phyloP scores from a whole-genome alignment of 2,888 invertebrate species.

The Caenorhabditis uteleia region DNA sequence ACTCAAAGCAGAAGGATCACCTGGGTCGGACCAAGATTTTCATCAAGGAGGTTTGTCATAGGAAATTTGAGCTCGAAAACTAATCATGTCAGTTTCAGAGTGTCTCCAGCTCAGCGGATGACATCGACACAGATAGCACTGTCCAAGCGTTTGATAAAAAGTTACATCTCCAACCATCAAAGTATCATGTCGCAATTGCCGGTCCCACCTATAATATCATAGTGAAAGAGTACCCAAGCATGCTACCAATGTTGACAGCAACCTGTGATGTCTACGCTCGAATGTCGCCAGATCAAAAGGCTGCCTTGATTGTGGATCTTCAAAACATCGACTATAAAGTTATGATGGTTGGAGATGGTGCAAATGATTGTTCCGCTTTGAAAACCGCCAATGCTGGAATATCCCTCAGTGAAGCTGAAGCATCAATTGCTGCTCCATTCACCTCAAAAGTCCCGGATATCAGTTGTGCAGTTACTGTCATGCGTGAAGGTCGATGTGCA shows the following conservation, averaged over 20 bases:
- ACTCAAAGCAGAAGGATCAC: slow-evolving; percentile 24
- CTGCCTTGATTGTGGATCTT: slow-evolving; percentile 79
- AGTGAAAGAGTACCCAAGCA: slow-evolving; percentile 64
- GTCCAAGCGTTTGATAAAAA: slow-evolving; percentile 23
- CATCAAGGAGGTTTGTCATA: slow-evolving; percentile 36
- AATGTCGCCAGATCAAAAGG: slow-evolving; percentile 76
- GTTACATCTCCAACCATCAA: slow-evolving; percentile 3
- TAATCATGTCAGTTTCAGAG: too few relatives aligned
- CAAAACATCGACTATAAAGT: slow-evolving; percentile 73
- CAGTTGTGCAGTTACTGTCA: slow-evolving; percentile 66
- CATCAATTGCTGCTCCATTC: slow-evolving; percentile 76
- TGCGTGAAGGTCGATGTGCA: slow-evolving; percentile 80
- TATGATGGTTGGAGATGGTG: slow-evolving; percentile 73
- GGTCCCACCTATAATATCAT: slow-evolving; percentile 62
- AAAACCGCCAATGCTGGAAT: slow-evolving; percentile 72
- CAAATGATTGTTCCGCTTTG: slow-evolving; percentile 73
- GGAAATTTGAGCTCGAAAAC: too few relatives aligned
- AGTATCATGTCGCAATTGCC: slow-evolving; percentile 43
- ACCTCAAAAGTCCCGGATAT: slow-evolving; percentile 75
- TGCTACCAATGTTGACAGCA: slow-evolving; percentile 59
- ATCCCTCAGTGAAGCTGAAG: slow-evolving; percentile 73
- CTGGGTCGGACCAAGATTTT: slow-evolving; percentile 31
- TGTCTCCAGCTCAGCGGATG: slow-evolving; percentile 30
- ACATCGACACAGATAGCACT: slow-evolving; percentile 21
- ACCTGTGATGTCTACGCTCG: slow-evolving; percentile 71